Percentiles rank a stretch among this genome's conserved stretches.
Conservation (phyloP, 1,140 invertebrate species). For the Drosophila asahinai region DNA sequence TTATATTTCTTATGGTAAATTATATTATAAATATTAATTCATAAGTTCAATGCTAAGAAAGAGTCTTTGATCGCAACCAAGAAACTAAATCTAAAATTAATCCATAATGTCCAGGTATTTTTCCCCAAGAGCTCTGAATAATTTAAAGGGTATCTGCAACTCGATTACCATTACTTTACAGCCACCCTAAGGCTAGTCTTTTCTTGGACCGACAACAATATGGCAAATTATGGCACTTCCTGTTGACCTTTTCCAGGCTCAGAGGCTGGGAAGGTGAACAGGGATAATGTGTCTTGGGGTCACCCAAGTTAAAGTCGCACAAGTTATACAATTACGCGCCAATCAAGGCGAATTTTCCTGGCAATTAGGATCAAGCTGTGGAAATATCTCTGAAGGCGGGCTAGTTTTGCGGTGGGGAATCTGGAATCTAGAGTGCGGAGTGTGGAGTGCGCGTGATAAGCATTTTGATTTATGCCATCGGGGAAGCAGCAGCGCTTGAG, state of each 20-base stretch:
- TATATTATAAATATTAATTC: too few relatives aligned
- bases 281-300: conserved; percentile 23
- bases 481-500: conserved; percentile 46
- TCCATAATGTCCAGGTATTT: too few relatives aligned
- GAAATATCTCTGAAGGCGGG: conserved; percentile 32
- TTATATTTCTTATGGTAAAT: not conserved
- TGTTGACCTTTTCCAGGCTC: conserved; percentile 64
- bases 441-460: conserved; percentile 74
- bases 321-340: conserved; percentile 79
- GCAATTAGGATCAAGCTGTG: conserved; percentile 42
- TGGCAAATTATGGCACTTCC: conserved; percentile 79
- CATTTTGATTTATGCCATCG: conserved; percentile 80
- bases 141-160: conserved; percentile 8
- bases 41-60: not conserved
- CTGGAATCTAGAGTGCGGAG: conserved; percentile 10
- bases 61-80: too few relatives aligned
- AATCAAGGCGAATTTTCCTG: conserved; percentile 54
- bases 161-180: not conserved
- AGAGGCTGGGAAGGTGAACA: conserved; percentile 6
- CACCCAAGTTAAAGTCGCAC: conserved; percentile 46
- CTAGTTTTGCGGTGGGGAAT: conserved; percentile 14
- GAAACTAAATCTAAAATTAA: not conserved
- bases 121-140: too few relatives aligned
- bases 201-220: conserved; percentile 63
- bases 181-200: not conserved